Evolutionary conservation across 2,888 invertebrate species (phyloP), one percentile per base, ranked within the genome.

Genomic region (Drosophila mayaguana): DNA sequence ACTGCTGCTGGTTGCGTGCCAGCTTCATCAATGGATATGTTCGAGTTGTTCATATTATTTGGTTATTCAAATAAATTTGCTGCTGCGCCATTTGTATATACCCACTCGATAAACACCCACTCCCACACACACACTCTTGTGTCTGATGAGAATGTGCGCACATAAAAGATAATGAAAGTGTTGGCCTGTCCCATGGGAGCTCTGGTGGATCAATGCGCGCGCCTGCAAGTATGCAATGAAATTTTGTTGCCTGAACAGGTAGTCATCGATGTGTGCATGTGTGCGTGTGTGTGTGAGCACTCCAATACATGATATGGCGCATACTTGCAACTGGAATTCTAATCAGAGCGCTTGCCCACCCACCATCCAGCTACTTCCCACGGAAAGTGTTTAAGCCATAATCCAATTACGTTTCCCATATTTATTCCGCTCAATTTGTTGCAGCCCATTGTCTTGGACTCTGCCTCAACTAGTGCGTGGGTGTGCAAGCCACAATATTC

Each of bases 111-210:
- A 43, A 16, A 42, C 42, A 25, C 64, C 14, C 48, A 25, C 12
- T 18, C 65, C n/a, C 50, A 18, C 43, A 14, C 61, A 38, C 32
- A 28, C 43, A n/a, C 55, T 22, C 48, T 28, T 36, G 62, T 22
- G 65, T 50, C 68, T 63, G 69, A 61, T 51, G 57, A 55, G 68
- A 69, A 72, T 81, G 81, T 72, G 71, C 65, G 45, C 57, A 55
- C 72, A 84, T 83, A 73, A 83, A 84, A 83, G 78, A 82, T 83
- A 84, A 84, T 83, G 82, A 75, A 80, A 84, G 78, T 78, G 76
- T 78, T 76, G 57, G 54, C 54, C 46, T 57, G 74, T 36, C 45
- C 64, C 57, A 38, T 12, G 69, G 69, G 69, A 45, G 38, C 11
- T 45, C 40, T 25, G 20, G 11, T 34, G 45, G 51, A 50, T 62